Percentiles rank a stretch among this genome's conserved stretches.
Evolutionary conservation across 2,888 invertebrate species (phyloP).

Genomic region (Conistra vaccinii): DNA sequence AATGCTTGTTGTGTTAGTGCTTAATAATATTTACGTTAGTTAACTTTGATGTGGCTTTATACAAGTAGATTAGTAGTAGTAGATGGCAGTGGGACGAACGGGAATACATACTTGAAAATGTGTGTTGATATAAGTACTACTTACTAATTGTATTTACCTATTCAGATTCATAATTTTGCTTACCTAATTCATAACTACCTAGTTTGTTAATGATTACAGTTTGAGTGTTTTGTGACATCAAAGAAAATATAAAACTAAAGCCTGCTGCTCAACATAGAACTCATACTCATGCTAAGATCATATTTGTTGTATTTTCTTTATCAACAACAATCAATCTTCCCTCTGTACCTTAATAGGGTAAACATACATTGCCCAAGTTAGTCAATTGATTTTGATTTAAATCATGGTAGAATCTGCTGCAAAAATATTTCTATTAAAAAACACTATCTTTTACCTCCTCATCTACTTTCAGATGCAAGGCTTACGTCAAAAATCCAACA

Average conservation of each 20-base stretch:
- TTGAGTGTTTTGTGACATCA: not conserved
- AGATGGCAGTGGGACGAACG: too few species aligned
- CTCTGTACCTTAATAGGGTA: not conserved
- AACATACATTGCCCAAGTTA: not conserved
- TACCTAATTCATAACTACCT: not conserved
- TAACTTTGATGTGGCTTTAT: conserved; percentile 13
- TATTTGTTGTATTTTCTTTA: conserved; percentile 3
- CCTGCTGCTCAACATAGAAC: not conserved
- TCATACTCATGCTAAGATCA: not conserved
- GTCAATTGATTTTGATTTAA: not conserved
- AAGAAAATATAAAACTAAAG: not conserved
- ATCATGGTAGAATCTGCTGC: not conserved
- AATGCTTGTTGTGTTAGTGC: conserved; percentile 35
- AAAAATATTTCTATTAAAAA: not conserved
- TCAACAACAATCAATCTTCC: not conserved
- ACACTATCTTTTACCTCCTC: not conserved
- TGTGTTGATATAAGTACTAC: not conserved
- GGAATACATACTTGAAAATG: not conserved
- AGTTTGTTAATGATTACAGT: not conserved
- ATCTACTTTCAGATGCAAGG: conserved; percentile 85
- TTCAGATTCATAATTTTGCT: not conserved
- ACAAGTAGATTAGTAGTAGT: conserved; percentile 1
- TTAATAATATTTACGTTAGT: not conserved
- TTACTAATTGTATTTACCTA: not conserved
- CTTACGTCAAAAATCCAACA: conserved; percentile 88